Percentiles rank a stretch among this genome's conserved stretches.
phyloP scores from a whole-genome alignment of 2,113 vertebrate species.

The Sander lucioperca region DNA sequence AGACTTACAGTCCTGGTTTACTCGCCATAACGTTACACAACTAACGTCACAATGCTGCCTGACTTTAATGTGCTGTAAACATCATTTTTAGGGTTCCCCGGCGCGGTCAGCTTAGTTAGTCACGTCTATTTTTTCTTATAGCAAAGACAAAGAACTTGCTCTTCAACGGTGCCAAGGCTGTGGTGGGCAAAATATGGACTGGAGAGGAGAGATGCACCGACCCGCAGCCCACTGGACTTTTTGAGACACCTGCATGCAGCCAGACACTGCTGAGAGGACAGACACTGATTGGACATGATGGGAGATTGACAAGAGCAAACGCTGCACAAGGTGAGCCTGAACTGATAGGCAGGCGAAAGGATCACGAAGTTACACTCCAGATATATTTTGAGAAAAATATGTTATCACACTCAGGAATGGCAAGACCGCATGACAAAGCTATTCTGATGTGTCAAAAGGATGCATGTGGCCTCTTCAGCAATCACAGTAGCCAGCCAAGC shows the following conservation, averaged over 20 bases:
- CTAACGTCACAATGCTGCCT: too few relatives aligned
- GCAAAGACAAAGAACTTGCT: slow-evolving; percentile 84
- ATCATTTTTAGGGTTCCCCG: background rate
- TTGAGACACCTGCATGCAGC: slow-evolving; percentile 7
- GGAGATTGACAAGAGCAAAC: slow-evolving; percentile 72
- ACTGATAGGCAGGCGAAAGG: background rate
- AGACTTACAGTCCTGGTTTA: background rate
- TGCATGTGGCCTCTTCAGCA: too few relatives aligned
- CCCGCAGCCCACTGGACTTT: background rate
- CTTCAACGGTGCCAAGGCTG: slow-evolving; percentile 80
- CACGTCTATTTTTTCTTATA: slow-evolving; percentile 28
- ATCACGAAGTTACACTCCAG: background rate
- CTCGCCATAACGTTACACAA: background rate
- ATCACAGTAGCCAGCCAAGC: too few relatives aligned
- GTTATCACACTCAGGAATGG: background rate
- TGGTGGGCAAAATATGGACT: slow-evolving; percentile 80
- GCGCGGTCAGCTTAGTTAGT: background rate
- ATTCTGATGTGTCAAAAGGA: background rate
- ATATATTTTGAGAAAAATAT: background rate
- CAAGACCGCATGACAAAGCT: background rate
- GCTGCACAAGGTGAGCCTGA: slow-evolving; percentile 65
- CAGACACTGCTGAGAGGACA: slow-evolving; percentile 81
- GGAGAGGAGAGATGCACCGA: slow-evolving; percentile 55
- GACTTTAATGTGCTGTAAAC: background rate
- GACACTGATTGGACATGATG: slow-evolving; percentile 81